Conservation (phyloP, 2,797 vertebrate genomes). For the Clarias platycephalus region DNA sequence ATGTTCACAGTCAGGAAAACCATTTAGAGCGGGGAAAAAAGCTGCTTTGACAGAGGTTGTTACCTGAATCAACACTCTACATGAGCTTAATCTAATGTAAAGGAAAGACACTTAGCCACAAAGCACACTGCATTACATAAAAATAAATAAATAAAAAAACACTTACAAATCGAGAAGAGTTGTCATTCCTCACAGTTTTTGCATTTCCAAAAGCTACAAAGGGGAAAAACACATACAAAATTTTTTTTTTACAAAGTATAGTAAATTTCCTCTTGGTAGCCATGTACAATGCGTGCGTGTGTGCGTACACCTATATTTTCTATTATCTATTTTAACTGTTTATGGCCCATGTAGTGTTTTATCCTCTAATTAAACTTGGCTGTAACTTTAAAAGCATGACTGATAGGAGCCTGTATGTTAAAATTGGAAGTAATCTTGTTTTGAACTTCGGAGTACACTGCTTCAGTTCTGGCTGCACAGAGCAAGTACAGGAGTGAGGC, state of each 20-base stretch:
- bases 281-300: not conserved
- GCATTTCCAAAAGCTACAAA: constrained; percentile 95
- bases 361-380: not conserved
- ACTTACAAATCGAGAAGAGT: constrained; percentile 99
- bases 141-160: constrained; percentile 35
- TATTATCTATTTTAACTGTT: not conserved
- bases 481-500: constrained; percentile 25
- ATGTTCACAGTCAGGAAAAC: not conserved
- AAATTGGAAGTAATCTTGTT: not conserved
- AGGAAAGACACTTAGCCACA: constrained; percentile 36
- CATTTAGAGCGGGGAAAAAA: not conserved
- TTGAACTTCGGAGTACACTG: not conserved
- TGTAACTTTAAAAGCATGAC: not conserved
- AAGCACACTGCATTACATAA: not conserved
- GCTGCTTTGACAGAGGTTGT: constrained; percentile 14
- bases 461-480: constrained; percentile 4
- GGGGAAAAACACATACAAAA: constrained; percentile 50
- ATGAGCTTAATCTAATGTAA: constrained; percentile 48
- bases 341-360: not conserved
- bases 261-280: not conserved
- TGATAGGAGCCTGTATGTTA: not conserved
- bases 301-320: too few species aligned
- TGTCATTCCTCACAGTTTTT: constrained; percentile 97
- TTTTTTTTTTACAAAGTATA: constrained; percentile 9
- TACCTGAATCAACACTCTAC: constrained; percentile 49